phyloP scores from a whole-genome alignment of 2,113 vertebrate genomes.

The Bubo scandiacus region DNA sequence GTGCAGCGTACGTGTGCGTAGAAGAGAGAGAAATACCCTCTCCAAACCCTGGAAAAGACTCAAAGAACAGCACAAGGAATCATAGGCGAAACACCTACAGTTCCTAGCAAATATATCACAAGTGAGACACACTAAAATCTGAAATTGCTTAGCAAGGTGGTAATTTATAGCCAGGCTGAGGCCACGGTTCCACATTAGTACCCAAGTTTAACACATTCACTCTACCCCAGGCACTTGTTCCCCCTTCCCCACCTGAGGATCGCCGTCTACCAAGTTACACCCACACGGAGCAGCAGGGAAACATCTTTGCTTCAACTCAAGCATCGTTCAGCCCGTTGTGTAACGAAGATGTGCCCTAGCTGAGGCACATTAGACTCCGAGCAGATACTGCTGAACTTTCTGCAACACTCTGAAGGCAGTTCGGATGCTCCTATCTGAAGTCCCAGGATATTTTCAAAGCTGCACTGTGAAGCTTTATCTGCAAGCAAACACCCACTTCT shows the following conservation, averaged over 20 bases:
- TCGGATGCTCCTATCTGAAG: neutral
- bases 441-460: neutral
- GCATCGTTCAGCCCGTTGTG: neutral
- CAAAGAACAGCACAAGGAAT: neutral
- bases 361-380: rapidly evolving
- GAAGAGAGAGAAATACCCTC: neutral
- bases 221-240: neutral
- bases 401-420: rapidly evolving
- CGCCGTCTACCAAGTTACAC: neutral
- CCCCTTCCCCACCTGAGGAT: conserved; percentile 17
- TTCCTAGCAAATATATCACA: neutral
- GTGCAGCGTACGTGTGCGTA: rapidly evolving
- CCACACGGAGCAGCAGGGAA: neutral
- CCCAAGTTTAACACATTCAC: neutral
- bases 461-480: neutral
- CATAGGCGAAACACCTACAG: neutral
- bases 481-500: neutral
- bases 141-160: neutral
- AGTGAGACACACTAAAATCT: neutral
- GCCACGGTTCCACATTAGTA: neutral
- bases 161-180: conserved; percentile 21
- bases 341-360: neutral
- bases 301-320: rapidly evolving
- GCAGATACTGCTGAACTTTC: neutral
- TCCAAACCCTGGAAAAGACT: neutral